Conservation (phyloP, 2,888 invertebrate genomes). For the Choristoneura rosaceana region DNA sequence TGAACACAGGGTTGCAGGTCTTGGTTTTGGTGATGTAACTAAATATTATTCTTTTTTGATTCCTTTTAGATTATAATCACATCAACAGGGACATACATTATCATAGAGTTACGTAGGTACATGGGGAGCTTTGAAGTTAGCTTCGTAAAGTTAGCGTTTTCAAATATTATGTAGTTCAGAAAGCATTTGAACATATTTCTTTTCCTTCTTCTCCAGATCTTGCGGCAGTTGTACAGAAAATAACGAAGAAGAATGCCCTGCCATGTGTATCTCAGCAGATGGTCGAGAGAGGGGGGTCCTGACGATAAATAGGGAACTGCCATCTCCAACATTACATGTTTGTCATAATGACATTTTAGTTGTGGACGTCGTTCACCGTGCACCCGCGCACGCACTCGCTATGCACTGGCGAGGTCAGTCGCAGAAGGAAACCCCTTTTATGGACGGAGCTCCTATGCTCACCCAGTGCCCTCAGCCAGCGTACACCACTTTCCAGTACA, state of each 20-base stretch:
- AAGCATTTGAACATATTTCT: constrained; percentile 7
- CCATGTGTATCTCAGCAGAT: constrained; percentile 88
- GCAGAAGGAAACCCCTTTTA: constrained; percentile 88
- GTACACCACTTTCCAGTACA: constrained; percentile 91
- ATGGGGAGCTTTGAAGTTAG: neutral
- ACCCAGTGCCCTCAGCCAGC: constrained; percentile 92
- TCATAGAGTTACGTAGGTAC: constrained; percentile 1
- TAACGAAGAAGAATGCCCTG: constrained; percentile 84
- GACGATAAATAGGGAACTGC: constrained; percentile 88
- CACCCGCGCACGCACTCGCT: constrained; percentile 89
- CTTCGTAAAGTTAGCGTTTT: neutral
- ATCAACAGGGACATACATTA: no score
- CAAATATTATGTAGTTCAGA: constrained; percentile 14
- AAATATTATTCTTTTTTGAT: no score
- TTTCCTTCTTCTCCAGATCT: constrained; percentile 69
- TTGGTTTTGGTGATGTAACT: no score
- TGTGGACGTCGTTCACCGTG: constrained; percentile 90
- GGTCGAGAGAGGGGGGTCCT: constrained; percentile 87
- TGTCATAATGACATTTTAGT: constrained; percentile 91
- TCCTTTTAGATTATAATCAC: no score
- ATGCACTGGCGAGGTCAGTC: constrained; percentile 94
- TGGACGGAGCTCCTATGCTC: constrained; percentile 92
- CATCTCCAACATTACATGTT: constrained; percentile 87
- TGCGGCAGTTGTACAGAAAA: constrained; percentile 89
- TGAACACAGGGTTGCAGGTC: no score